phyloP scores from a whole-genome alignment of 2,113 vertebrate genomes.

The Plectropomus leopardus region DNA sequence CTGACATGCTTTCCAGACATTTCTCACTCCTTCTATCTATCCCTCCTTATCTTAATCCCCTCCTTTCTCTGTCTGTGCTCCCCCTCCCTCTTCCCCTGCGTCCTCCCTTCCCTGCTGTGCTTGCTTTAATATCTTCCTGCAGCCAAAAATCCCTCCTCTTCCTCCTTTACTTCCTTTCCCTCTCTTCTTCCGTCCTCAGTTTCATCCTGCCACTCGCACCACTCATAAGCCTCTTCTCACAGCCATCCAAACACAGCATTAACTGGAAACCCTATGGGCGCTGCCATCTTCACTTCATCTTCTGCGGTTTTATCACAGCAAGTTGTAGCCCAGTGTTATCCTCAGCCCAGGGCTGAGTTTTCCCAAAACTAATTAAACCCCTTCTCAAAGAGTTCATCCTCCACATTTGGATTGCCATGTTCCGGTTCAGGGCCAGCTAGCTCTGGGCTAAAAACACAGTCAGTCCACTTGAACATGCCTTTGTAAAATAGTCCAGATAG shows the following conservation, averaged over 20 bases:
- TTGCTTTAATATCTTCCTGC: slow-evolving; percentile 34
- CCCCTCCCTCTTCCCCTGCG: slow-evolving; percentile 1
- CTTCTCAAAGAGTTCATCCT: slow-evolving; percentile 47
- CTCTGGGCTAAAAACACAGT: slow-evolving; percentile 35
- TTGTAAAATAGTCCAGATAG: slow-evolving; percentile 1
- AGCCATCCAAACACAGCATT: slow-evolving; percentile 33
- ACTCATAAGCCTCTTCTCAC: slow-evolving; percentile 16
- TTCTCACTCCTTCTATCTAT: slow-evolving; percentile 44
- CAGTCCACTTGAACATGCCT: neutral
- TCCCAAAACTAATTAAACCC: slow-evolving; percentile 66
- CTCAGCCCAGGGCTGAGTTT: slow-evolving; percentile 44
- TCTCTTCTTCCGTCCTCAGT: slow-evolving; percentile 4
- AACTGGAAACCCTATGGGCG: slow-evolving; percentile 39
- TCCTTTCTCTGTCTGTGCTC: slow-evolving; percentile 22
- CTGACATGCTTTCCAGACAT: slow-evolving; percentile 48
- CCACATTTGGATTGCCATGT: slow-evolving; percentile 30
- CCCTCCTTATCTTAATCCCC: slow-evolving; percentile 62
- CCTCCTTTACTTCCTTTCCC: slow-evolving; percentile 13
- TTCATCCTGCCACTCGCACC: slow-evolving; percentile 31
- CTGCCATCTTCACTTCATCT: slow-evolving; percentile 55
- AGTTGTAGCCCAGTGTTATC: slow-evolving; percentile 47
- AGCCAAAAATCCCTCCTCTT: slow-evolving; percentile 11
- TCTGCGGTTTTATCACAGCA: slow-evolving; percentile 46
- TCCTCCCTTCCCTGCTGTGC: slow-evolving; percentile 30
- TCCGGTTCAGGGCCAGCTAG: slow-evolving; percentile 7